Percentiles rank a stretch among this genome's conserved stretches.
phyloP scores from a whole-genome alignment of 2,113 vertebrate genomes.

The mouse (Mus musculus) region DNA sequence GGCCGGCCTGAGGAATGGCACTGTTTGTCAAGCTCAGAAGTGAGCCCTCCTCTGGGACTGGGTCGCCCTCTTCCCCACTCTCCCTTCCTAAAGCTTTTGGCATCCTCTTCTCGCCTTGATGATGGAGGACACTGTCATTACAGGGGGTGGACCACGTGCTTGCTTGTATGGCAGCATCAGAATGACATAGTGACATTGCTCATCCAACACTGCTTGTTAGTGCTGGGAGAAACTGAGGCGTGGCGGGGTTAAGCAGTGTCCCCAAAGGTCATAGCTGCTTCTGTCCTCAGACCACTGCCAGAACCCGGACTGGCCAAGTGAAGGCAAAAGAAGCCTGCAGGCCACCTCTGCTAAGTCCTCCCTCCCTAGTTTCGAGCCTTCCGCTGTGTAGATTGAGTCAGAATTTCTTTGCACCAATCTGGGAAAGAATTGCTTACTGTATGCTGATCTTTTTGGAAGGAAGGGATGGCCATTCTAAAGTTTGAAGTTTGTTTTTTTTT shows the following conservation, averaged over 20 bases:
- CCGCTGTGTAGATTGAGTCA: not conserved
- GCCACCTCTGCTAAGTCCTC: not conserved
- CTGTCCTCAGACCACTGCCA: slow-evolving; percentile 14
- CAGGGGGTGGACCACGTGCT: not conserved
- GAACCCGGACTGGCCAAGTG: not conserved
- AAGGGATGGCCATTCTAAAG: not conserved
- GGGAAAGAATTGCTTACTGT: not conserved
- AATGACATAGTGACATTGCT: not conserved
- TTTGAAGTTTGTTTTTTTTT: slow-evolving; percentile 14
- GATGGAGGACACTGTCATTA: slow-evolving; percentile 6
- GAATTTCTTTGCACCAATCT: not conserved
- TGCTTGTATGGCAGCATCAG: not conserved
- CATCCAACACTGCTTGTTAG: not conserved
- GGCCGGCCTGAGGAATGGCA: not conserved
- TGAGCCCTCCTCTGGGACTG: too few relatives aligned
- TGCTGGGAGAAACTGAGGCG: not conserved
- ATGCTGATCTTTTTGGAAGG: not conserved
- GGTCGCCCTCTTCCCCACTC: not conserved
- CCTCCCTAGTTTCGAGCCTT: not conserved
- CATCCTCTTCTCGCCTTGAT: not conserved
- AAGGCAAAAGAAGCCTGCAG: not conserved
- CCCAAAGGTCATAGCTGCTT: not conserved
- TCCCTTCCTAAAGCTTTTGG: not conserved
- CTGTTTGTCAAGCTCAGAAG: not conserved
- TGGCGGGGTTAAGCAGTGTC: not conserved